phyloP scores from a whole-genome alignment of 2,113 vertebrate genomes.

The Dendrocopos noguchii region DNA sequence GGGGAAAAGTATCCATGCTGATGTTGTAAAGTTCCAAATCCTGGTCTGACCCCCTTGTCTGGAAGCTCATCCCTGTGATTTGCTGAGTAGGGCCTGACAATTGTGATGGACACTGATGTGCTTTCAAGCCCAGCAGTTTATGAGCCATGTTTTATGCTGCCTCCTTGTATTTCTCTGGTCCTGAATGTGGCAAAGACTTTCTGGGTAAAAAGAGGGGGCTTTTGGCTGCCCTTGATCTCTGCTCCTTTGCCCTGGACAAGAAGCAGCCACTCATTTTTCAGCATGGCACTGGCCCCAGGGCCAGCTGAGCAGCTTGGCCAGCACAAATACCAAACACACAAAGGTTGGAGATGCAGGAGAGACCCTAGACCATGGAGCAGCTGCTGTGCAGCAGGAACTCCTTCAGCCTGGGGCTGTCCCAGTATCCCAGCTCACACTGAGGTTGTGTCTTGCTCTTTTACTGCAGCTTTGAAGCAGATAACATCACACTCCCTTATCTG shows the following conservation, averaged over 20 bases:
- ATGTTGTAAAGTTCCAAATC: no score
- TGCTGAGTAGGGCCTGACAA: not conserved
- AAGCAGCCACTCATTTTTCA: fast-evolving
- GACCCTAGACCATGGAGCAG: fast-evolving
- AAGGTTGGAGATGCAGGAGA: not conserved
- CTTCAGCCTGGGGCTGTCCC: no score
- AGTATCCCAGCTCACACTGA: not conserved
- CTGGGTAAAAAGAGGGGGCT: not conserved
- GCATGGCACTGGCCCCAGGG: fast-evolving
- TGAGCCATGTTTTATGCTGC: not conserved
- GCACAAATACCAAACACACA: fast-evolving
- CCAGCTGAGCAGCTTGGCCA: not conserved
- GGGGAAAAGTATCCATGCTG: no score
- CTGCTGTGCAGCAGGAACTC: not conserved
- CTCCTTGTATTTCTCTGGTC: not conserved
- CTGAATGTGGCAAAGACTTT: not conserved
- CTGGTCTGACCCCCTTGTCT: not conserved
- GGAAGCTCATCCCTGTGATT: not conserved
- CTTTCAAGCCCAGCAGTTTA: not conserved
- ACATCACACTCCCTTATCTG: fast-evolving
- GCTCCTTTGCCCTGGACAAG: not conserved
- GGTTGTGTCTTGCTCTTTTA: not conserved
- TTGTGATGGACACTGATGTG: not conserved
- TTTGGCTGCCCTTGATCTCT: not conserved
- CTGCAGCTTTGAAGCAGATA: not conserved